phyloP scores from a whole-genome alignment of 2,888 invertebrate genomes.

The Drosophila putrida region DNA sequence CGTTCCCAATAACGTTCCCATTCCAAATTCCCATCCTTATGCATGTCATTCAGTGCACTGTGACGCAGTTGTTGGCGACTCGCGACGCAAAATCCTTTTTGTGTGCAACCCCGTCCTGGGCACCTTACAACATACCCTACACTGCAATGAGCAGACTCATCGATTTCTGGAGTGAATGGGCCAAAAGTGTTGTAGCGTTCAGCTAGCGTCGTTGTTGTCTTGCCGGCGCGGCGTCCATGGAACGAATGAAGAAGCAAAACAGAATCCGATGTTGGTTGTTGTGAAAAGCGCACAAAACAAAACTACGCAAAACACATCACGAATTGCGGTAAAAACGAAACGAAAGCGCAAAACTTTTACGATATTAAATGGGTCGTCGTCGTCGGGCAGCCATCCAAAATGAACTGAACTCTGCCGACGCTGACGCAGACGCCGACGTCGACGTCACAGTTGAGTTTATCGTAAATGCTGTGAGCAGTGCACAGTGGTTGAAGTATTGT shows the following conservation, averaged over 20 bases:
- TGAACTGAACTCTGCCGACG: slow-evolving; percentile 17
- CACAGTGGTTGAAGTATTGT: slow-evolving; percentile 40
- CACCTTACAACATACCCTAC: slow-evolving; percentile 14
- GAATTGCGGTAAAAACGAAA: slow-evolving; percentile 18
- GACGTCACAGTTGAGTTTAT: slow-evolving; percentile 36
- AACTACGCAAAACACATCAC: slow-evolving; percentile 58
- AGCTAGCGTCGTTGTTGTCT: slow-evolving; percentile 11
- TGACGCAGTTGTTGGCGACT: slow-evolving; percentile 48
- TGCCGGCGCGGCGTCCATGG: slow-evolving; percentile 30
- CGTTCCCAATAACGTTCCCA: background rate
- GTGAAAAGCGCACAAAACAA: slow-evolving; percentile 71
- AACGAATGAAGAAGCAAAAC: slow-evolving; percentile 67
- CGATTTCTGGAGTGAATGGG: background rate
- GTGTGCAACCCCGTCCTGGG: slow-evolving; percentile 24
- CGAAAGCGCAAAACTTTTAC: slow-evolving; percentile 44
- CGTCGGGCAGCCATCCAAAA: slow-evolving; percentile 10
- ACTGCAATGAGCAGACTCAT: background rate
- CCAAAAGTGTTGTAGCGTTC: slow-evolving; percentile 18
- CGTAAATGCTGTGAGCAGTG: slow-evolving; percentile 47
- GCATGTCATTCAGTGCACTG: slow-evolving; percentile 30
- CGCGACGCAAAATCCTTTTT: slow-evolving; percentile 53
- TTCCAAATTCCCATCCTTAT: background rate
- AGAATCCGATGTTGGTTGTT: slow-evolving; percentile 73
- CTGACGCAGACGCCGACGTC: slow-evolving; percentile 14
- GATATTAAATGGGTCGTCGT: slow-evolving; percentile 40